Evolutionary conservation across 2,888 invertebrate genomes (phyloP).

Genomic region (Drosophila koepferae): DNA sequence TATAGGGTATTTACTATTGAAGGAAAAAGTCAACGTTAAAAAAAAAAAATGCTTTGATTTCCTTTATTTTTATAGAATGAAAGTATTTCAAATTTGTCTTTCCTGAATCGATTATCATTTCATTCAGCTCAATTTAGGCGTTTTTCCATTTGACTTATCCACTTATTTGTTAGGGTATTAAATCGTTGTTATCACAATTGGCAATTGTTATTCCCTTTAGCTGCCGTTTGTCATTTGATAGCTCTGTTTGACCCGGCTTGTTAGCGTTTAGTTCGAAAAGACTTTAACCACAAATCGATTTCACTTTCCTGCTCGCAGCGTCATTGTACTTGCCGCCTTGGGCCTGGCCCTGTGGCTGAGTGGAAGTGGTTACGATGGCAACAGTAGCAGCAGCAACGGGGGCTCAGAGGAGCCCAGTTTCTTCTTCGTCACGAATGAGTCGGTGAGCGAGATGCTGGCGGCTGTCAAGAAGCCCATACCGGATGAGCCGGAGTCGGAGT

Average conservation of each 20-base stretch:
- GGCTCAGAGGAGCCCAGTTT: constrained; percentile 45
- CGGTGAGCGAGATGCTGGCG: constrained; percentile 35
- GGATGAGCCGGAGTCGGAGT: constrained; percentile 72
- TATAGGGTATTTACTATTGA: too few species aligned
- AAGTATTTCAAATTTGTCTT: too few species aligned
- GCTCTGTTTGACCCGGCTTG: constrained; percentile 12
- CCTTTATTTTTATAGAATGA: too few species aligned
- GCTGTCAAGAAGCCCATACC: constrained; percentile 63
- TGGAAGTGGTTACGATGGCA: constrained; percentile 49
- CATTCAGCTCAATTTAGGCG: neutral
- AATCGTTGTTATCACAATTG: neutral
- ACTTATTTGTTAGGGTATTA: neutral
- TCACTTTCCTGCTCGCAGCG: constrained; percentile 62
- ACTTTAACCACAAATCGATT: constrained; percentile 46
- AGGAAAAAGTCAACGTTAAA: too few species aligned
- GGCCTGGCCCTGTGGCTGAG: constrained; percentile 66
- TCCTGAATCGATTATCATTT: too few species aligned
- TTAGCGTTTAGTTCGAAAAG: constrained; percentile 26
- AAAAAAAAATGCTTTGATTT: too few species aligned
- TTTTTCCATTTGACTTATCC: too few species aligned
- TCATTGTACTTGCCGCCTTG: constrained; percentile 74
- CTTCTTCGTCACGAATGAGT: constrained; percentile 57
- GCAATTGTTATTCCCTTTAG: neutral
- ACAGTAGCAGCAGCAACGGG: neutral
- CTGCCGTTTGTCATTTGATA: constrained; percentile 32